These are phyloP conservation scores for Asarcornis scutulata DNA, from an alignment of 2,113 vertebrate genomes.

Conservation along the genomic window DNA sequence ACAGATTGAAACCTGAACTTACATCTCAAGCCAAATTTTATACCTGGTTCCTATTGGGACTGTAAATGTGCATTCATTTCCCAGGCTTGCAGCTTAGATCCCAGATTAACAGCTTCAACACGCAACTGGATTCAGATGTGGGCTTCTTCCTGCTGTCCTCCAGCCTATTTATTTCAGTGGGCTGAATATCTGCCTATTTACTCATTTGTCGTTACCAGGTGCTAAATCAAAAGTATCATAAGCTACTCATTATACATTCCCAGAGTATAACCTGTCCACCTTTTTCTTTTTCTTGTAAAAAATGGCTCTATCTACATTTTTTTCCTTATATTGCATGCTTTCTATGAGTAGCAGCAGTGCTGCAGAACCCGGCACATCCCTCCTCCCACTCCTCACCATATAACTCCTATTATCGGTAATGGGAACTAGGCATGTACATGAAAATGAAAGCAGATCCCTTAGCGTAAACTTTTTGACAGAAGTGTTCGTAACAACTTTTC, in stretches of 20 bases:
- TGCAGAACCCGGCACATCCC: background rate
- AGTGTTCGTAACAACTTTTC: conserved; percentile 84
- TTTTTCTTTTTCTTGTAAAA: background rate
- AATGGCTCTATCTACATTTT: background rate
- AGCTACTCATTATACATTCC: background rate
- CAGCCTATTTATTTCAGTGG: background rate
- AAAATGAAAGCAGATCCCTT: conserved; percentile 69
- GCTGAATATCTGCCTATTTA: background rate
- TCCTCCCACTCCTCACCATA: background rate
- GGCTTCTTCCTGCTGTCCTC: background rate
- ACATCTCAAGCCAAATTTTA: conserved; percentile 12
- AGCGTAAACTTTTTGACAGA: conserved; percentile 87
- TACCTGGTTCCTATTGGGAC: conserved; percentile 38
- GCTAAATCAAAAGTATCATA: background rate
- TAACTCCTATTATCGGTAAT: background rate
- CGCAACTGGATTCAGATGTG: background rate
- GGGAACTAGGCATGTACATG: conserved; percentile 13
- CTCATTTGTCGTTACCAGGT: background rate
- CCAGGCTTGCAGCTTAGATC: background rate
- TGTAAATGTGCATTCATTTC: background rate
- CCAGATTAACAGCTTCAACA: background rate
- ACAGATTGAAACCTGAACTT: background rate
- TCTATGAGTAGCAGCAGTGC: background rate
- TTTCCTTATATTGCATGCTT: background rate
- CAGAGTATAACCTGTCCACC: background rate